Conservation (phyloP, 2,113 vertebrate genomes). For the Corapipo altera region DNA sequence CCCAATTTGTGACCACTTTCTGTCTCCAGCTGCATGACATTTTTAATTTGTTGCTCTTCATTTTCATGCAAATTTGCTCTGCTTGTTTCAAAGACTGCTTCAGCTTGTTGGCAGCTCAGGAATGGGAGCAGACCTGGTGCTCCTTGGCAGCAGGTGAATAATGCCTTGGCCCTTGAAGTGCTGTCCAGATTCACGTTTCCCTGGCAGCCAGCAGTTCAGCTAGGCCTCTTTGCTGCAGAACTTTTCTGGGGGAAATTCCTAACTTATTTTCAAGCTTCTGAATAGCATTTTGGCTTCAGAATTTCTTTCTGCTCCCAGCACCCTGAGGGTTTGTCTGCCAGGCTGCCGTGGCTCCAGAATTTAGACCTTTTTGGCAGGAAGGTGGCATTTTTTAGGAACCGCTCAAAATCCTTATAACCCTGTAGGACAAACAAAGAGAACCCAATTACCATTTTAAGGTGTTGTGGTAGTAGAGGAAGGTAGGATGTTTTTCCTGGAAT, state of each 20-base stretch:
- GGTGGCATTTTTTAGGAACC: neutral
- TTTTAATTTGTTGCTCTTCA: neutral
- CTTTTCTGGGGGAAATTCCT: neutral
- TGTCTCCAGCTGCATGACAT: neutral
- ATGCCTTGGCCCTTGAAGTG: neutral
- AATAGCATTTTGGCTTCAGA: neutral
- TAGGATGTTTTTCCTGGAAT: neutral
- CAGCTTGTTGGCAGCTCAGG: conserved; percentile 7
- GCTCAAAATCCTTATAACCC: neutral
- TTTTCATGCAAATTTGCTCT: conserved; percentile 1
- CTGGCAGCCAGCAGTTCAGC: neutral
- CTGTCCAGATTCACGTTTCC: neutral
- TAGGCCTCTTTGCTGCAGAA: neutral
- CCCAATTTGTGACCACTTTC: neutral
- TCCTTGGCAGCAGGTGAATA: conserved; percentile 52
- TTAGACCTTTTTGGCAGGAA: neutral
- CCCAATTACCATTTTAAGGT: neutral
- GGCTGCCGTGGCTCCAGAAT: neutral
- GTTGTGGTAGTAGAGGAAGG: neutral
- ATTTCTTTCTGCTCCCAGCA: neutral
- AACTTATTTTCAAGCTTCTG: neutral
- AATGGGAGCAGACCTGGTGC: conserved; percentile 2
- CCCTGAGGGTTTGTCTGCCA: neutral
- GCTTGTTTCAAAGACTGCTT: neutral
- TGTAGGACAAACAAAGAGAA: neutral